A percentile compares a stretch with the other conserved stretches of the same genome.
Evolutionary conservation across 1,140 invertebrate species (phyloP).

Genomic region (Lepidurus packardi): DNA sequence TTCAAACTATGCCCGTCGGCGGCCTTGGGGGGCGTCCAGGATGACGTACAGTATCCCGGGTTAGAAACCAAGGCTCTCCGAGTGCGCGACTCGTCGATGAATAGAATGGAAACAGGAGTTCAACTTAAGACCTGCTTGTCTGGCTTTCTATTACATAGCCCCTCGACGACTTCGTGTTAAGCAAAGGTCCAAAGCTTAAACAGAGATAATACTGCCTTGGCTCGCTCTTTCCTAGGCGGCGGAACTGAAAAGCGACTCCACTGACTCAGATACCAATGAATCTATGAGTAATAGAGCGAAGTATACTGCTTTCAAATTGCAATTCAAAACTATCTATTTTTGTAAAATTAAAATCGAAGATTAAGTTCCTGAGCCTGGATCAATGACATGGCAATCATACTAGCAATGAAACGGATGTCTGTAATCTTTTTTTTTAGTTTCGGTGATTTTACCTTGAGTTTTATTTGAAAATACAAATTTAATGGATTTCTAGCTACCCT

Average conservation of each 20-base stretch:
- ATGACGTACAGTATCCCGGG: not conserved
- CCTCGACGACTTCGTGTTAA: not conserved
- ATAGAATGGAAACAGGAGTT: not conserved
- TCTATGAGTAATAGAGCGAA: too few species aligned
- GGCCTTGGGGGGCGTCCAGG: constrained; percentile 2
- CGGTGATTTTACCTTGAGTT: too few species aligned
- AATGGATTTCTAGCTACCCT: not conserved
- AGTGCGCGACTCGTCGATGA: not conserved
- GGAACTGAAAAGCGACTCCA: too few species aligned
- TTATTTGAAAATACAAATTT: not conserved
- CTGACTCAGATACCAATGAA: too few species aligned
- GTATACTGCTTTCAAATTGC: too few species aligned
- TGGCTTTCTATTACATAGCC: not conserved
- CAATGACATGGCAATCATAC: too few species aligned
- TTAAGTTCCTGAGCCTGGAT: too few species aligned
- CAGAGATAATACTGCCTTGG: not conserved
- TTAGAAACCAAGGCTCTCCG: not conserved
- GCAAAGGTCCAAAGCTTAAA: constrained; percentile 10
- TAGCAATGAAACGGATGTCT: too few species aligned
- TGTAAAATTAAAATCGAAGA: too few species aligned
- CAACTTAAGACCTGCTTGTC: not conserved
- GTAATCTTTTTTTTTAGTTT: too few species aligned
- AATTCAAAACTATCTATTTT: too few species aligned
- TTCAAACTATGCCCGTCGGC: constrained; percentile 2
- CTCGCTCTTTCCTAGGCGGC: not conserved